Base-by-base conservation (phyloP, 2,888 invertebrate genomes). In the Psococerastis gibbosa region DNA sequence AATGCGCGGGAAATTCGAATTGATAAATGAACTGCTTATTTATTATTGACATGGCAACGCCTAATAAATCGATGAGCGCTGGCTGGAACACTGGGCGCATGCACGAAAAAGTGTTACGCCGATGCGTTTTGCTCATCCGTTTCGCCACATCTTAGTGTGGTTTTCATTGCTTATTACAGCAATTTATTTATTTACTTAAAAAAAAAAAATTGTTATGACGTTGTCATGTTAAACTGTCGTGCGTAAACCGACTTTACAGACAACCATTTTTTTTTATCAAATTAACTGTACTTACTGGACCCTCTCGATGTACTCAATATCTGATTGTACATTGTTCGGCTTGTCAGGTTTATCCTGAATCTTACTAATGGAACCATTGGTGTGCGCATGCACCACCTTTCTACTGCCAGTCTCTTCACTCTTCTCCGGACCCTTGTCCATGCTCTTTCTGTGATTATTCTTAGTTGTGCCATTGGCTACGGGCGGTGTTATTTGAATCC, bases 401-500 rank as follows among this genome's bases (percentile, higher is more conserved):
- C 54, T 53, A 11, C 27, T 27, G 8, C 11, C 27, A 9, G 27
- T 44, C 51, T 45, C 51, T 53, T 60, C 49, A 56, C 31, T 60
- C 59, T 47, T 61, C 58, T 42, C 45, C 22, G 18, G 64, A 46
- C 61, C 60, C 54, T 67, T 67, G 46, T 68, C 67, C 44, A 65
- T 54, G 27, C 65, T 66, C 55, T 70, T 70, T 59, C 67, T 68
- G 56, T 69, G 68, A 57, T 64, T 65, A 56, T 65, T 67, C 57
- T 63, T 66, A 35, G 58, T 59, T 13, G 48, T 42, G 35, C 33
- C 41, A 13, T 45, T 45, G 18, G 27, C 11, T 11, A 27, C 27
- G 27, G 27, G 27, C 11, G 38, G 38, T 13, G 38, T 17, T 9
- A 38, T 22, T 15, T 16, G 18, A 15, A 38, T 11, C 15, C 38